phyloP scores from a whole-genome alignment of 2,888 invertebrate genomes.

The Apomyelois bistriatella region DNA sequence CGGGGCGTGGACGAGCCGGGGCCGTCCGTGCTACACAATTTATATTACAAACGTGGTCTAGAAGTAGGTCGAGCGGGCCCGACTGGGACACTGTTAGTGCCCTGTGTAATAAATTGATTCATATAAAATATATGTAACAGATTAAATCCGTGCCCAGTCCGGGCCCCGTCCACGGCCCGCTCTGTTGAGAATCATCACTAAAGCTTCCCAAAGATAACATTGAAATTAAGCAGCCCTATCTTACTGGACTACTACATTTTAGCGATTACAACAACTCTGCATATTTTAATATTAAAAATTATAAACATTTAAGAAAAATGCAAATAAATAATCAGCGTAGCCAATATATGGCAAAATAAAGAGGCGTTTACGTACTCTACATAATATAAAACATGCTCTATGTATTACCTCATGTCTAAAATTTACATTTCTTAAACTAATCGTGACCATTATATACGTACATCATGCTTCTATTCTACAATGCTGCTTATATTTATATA shows the following conservation, averaged over 20 bases:
- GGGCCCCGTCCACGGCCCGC: too few relatives aligned
- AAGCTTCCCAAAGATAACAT: slow-evolving; percentile 25
- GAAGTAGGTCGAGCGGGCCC: too few relatives aligned
- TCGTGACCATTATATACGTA: slow-evolving; percentile 59
- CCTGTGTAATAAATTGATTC: too few relatives aligned
- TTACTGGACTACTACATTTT: slow-evolving; percentile 39
- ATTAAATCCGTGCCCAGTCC: too few relatives aligned
- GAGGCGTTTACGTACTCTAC: slow-evolving; percentile 70
- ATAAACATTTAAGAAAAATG: slow-evolving; percentile 75
- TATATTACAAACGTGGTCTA: too few relatives aligned
- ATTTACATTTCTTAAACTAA: slow-evolving; percentile 69
- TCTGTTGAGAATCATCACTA: too few relatives aligned
- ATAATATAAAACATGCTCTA: slow-evolving; percentile 78
- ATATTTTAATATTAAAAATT: slow-evolving; percentile 63
- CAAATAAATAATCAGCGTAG: slow-evolving; percentile 78
- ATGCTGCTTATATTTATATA: slow-evolving; percentile 46
- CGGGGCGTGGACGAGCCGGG: too few relatives aligned
- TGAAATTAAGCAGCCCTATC: slow-evolving; percentile 32
- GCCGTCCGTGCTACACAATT: too few relatives aligned
- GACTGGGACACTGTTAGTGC: too few relatives aligned
- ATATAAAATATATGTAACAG: too few relatives aligned
- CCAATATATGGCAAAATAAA: slow-evolving; percentile 61
- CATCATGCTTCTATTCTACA: slow-evolving; percentile 60
- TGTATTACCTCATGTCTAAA: slow-evolving; percentile 66
- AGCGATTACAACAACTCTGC: slow-evolving; percentile 66